A percentile compares a stretch with the other conserved stretches of the same genome.
Conservation (phyloP, 2,113 vertebrate genomes). For the Cygnus atratus region DNA sequence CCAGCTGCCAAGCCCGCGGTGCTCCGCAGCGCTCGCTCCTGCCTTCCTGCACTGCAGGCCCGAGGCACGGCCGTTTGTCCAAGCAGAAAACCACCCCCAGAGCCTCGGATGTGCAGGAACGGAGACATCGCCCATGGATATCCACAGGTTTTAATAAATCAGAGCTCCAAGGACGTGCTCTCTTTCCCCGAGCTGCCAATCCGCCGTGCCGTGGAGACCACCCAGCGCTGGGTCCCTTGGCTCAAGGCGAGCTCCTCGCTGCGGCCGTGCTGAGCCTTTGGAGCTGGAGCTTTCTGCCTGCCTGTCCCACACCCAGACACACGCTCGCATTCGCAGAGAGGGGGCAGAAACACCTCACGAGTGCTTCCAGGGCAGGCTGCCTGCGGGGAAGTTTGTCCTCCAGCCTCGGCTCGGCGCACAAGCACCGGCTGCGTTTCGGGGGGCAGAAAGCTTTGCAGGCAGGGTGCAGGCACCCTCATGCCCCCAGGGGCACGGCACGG, state of each 20-base stretch:
- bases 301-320: background rate
- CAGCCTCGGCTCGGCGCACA: background rate
- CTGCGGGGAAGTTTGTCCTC: background rate
- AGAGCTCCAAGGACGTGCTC: background rate
- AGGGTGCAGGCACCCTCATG: background rate
- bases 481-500: background rate
- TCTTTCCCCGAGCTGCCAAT: background rate
- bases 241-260: background rate
- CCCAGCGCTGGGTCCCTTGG: no score
- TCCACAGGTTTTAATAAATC: background rate
- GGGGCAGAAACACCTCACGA: background rate
- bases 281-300: background rate
- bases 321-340: accelerated
- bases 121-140: accelerated
- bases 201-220: no score
- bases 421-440: background rate
- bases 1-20: background rate
- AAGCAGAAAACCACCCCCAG: accelerated
- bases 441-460: background rate
- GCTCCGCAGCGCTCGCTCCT: background rate
- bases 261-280: background rate
- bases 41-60: background rate
- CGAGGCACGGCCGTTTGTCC: background rate
- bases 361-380: background rate
- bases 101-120: accelerated